Evolutionary conservation across 2,888 invertebrate genomes (phyloP).

Genomic region (Caenorhabditis plicata): DNA sequence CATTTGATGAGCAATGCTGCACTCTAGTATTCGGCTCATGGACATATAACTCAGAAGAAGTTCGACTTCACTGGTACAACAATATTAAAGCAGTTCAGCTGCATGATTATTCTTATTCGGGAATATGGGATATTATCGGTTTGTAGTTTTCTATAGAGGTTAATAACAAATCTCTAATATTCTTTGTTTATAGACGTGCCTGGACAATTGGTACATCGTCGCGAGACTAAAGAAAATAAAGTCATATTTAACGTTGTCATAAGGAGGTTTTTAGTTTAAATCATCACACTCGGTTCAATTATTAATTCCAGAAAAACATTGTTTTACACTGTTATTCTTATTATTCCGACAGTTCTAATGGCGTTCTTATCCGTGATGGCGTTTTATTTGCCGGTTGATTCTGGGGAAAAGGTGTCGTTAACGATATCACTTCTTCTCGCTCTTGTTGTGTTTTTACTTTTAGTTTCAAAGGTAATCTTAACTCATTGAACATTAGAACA

Average conservation of each 20-base stretch:
- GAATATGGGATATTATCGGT: constrained; percentile 96
- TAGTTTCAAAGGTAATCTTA: constrained; percentile 79
- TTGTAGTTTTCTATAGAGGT: too few relatives aligned
- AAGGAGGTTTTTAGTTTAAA: constrained; percentile 31
- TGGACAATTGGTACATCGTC: constrained; percentile 66
- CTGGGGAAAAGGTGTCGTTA: constrained; percentile 79
- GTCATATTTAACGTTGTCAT: constrained; percentile 61
- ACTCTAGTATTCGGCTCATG: constrained; percentile 61
- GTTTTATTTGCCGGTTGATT: constrained; percentile 94
- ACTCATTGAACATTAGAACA: neutral
- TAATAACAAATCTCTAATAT: neutral
- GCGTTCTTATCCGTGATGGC: constrained; percentile 87
- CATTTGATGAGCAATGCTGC: constrained; percentile 62
- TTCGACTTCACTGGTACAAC: constrained; percentile 77
- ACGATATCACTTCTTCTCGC: constrained; percentile 90
- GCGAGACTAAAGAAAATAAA: constrained; percentile 50
- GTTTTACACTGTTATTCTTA: constrained; percentile 98
- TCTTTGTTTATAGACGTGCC: constrained; percentile 45
- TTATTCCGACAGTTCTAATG: constrained; percentile 95
- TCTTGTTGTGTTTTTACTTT: constrained; percentile 95
- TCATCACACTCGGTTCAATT: neutral
- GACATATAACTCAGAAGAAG: constrained; percentile 91
- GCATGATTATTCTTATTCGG: constrained; percentile 95
- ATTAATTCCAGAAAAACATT: constrained; percentile 78
- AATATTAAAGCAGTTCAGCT: constrained; percentile 75